Conservation (phyloP, 2,888 invertebrate species). For the Hesperia comma region DNA sequence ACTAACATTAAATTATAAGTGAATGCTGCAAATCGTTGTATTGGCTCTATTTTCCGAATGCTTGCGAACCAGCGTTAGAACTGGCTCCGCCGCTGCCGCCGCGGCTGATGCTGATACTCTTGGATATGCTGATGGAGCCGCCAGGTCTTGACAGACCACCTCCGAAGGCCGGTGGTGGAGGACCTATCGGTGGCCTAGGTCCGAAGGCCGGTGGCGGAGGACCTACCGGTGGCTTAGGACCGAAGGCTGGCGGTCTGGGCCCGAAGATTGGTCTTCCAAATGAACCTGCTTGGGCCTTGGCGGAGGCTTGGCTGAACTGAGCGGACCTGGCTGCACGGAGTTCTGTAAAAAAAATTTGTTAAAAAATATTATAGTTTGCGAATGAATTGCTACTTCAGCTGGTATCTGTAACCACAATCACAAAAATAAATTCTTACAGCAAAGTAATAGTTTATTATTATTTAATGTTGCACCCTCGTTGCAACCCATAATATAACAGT, state of each 20-base stretch:
- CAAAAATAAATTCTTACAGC: too few species aligned
- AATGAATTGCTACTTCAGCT: too few species aligned
- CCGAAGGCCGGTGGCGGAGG: slow-evolving; percentile 1
- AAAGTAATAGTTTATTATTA: too few species aligned
- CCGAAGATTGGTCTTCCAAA: slow-evolving; percentile 14
- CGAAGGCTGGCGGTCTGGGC: too few species aligned
- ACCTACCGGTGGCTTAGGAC: neutral
- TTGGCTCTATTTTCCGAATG: slow-evolving; percentile 17
- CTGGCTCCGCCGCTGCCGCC: slow-evolving; percentile 41
- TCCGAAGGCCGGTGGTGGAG: neutral
- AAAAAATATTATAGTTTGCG: too few species aligned
- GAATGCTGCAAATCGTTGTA: too few species aligned
- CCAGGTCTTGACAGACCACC: slow-evolving; percentile 22
- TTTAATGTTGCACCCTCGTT: too few species aligned
- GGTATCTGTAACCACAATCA: too few species aligned
- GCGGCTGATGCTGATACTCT: slow-evolving; percentile 51
- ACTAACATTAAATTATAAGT: too few species aligned
- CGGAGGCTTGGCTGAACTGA: slow-evolving; percentile 45
- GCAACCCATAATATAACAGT: too few species aligned
- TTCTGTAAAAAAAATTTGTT: slow-evolving; percentile 14
- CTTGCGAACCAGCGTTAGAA: slow-evolving; percentile 41
- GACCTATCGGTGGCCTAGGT: slow-evolving; percentile 15
- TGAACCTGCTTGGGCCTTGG: slow-evolving; percentile 39
- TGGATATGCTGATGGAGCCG: slow-evolving; percentile 50
- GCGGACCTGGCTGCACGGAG: slow-evolving; percentile 43